Percentiles rank a stretch among this genome's conserved stretches.
These are phyloP conservation scores for Sphaerophoria taeniata DNA, from an alignment of 2,888 invertebrate genomes.

Conservation along the genomic window DNA sequence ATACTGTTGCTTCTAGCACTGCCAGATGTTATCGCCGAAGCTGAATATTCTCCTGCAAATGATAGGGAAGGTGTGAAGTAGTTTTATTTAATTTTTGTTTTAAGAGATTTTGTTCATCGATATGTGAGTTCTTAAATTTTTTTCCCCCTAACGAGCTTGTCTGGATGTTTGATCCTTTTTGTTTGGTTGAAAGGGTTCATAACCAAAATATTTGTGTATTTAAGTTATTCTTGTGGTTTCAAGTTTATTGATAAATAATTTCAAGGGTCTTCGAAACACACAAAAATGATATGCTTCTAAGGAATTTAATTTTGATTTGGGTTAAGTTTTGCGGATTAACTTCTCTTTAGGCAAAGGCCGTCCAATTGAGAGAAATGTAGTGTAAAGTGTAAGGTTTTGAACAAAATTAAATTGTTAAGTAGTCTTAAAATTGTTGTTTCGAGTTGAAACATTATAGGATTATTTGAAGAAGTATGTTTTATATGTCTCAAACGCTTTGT, in stretches of 20 bases:
- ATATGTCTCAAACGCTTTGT: slow-evolving; percentile 41
- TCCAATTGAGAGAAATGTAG: slow-evolving; percentile 28
- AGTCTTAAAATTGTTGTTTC: slow-evolving; percentile 31
- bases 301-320: slow-evolving; percentile 73
- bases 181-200: too few species aligned
- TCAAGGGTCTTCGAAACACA: slow-evolving; percentile 41
- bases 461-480: slow-evolving; percentile 2
- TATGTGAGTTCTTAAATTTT: too few species aligned
- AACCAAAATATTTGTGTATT: too few species aligned
- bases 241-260: slow-evolving; percentile 20
- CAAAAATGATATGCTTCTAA: slow-evolving; percentile 1
- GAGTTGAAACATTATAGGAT: neutral
- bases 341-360: slow-evolving; percentile 39
- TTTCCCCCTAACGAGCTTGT: too few species aligned
- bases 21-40: slow-evolving; percentile 82
- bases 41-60: slow-evolving; percentile 82
- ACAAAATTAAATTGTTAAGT: slow-evolving; percentile 59
- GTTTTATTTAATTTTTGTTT: slow-evolving; percentile 1
- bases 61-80: slow-evolving; percentile 38
- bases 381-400: slow-evolving; percentile 11
- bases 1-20: slow-evolving; percentile 57
- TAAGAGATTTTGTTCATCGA: too few species aligned
- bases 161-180: too few species aligned
- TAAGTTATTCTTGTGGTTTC: slow-evolving; percentile 30
- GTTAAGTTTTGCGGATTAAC: slow-evolving; percentile 66